These are phyloP conservation scores for Oryzias curvinotus DNA, from an alignment of 2,113 vertebrate species.

Conservation along the genomic window DNA sequence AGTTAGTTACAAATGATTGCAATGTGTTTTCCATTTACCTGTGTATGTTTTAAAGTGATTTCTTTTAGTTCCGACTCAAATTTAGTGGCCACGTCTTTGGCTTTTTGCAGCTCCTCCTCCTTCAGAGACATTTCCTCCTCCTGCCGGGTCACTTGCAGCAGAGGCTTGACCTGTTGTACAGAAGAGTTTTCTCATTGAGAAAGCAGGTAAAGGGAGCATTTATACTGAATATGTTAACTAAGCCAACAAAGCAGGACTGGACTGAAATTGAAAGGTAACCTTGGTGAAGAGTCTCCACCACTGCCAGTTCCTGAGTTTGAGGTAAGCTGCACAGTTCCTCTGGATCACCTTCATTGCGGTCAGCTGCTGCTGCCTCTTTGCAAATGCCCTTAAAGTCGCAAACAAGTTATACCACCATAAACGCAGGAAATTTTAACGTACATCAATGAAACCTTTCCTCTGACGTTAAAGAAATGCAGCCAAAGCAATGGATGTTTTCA, in stretches of 20 bases:
- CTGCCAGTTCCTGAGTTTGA: constrained; percentile 98
- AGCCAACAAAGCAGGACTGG: background rate
- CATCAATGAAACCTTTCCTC: background rate
- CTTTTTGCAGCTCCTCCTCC: constrained; percentile 87
- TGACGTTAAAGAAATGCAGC: background rate
- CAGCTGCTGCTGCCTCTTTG: constrained; percentile 93
- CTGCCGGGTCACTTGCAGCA: constrained; percentile 94
- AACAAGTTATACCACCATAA: background rate
- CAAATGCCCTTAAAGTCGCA: constrained; percentile 82
- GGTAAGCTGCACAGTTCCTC: constrained; percentile 97
- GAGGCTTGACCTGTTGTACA: constrained; percentile 87
- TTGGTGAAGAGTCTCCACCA: constrained; percentile 99
- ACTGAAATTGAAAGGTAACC: constrained; percentile 66
- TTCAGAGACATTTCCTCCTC: constrained; percentile 96
- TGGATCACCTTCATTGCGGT: constrained; percentile 98
- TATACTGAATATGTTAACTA: background rate
- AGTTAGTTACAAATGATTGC: background rate
- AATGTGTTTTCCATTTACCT: constrained; percentile 71
- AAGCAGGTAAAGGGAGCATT: background rate
- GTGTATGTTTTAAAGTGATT: constrained; percentile 84
- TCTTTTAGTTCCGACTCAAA: constrained; percentile 87
- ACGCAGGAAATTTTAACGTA: background rate
- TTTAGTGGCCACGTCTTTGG: constrained; percentile 85
- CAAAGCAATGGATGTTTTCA: constrained; percentile 27
- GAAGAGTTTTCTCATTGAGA: background rate